Percentiles rank a stretch among this genome's conserved stretches.
Conservation (phyloP, 2,113 vertebrate species). For the Sceloporus undulatus region DNA sequence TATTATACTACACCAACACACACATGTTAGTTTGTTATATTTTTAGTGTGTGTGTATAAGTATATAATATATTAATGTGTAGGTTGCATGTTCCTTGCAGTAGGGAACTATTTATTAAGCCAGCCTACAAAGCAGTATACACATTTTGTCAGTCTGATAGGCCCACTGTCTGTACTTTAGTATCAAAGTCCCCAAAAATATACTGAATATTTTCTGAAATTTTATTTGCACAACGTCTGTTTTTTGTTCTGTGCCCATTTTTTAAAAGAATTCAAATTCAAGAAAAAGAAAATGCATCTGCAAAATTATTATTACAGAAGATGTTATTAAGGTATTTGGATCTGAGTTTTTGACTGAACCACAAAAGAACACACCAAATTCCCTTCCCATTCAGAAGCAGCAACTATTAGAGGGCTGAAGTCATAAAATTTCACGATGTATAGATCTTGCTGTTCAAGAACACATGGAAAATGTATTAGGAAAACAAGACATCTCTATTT, state of each 20-base stretch:
- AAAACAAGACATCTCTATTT: conserved; percentile 30
- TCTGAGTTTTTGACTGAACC: neutral
- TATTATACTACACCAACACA: no score
- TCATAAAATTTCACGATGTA: conserved; percentile 1
- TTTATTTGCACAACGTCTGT: neutral
- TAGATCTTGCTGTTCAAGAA: conserved; percentile 6
- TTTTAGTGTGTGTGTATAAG: no score
- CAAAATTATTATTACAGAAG: neutral
- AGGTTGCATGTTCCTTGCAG: neutral
- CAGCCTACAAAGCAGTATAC: neutral
- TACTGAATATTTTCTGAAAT: neutral
- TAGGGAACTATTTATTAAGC: neutral
- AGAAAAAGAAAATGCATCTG: conserved; percentile 1
- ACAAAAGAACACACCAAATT: neutral
- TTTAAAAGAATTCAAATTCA: neutral
- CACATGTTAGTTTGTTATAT: no score
- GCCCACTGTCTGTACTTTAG: neutral
- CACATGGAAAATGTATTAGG: conserved; percentile 26
- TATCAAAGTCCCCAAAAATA: neutral
- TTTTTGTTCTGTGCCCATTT: neutral
- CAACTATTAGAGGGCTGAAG: neutral
- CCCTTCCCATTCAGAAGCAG: neutral
- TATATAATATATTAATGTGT: no score
- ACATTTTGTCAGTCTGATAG: neutral
- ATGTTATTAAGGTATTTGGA: neutral